Conservation (phyloP, 2,113 vertebrate species). For the Notechis scutatus region DNA sequence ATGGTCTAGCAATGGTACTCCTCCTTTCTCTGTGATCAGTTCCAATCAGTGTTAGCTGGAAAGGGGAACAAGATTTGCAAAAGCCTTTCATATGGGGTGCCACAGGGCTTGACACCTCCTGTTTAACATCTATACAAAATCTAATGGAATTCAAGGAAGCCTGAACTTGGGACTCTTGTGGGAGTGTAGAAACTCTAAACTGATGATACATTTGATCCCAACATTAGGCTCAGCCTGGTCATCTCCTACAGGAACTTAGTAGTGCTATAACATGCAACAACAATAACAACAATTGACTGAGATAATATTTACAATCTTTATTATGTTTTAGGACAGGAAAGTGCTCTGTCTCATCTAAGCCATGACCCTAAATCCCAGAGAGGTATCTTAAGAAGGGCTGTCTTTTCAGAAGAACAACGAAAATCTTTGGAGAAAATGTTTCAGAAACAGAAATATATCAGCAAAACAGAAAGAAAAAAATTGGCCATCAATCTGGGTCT, state of each 20-base stretch:
- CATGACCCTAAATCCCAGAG: constrained; percentile 81
- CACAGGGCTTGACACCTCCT: not conserved
- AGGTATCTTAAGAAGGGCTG: constrained; percentile 92
- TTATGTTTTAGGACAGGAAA: constrained; percentile 73
- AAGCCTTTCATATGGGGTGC: not conserved
- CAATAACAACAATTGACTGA: not conserved
- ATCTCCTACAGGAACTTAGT: not conserved
- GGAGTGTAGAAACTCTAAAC: too few relatives aligned
- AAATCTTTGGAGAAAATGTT: constrained; percentile 95
- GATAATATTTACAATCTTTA: constrained; percentile 22
- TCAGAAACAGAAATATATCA: constrained; percentile 95
- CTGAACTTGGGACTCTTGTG: too few relatives aligned
- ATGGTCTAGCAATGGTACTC: not conserved
- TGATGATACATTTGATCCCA: too few relatives aligned
- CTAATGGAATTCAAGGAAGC: too few relatives aligned
- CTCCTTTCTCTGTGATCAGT: not conserved
- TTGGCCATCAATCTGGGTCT: constrained; percentile 86
- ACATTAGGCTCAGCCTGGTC: too few relatives aligned
- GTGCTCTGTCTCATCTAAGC: constrained; percentile 75
- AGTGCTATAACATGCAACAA: not conserved
- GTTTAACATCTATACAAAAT: not conserved
- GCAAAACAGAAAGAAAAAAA: constrained; percentile 92
- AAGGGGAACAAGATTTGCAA: not conserved
- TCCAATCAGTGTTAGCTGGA: not conserved
- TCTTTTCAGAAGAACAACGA: constrained; percentile 95